Base-by-base conservation (phyloP, 2,888 invertebrate species). In the Glaucopsyche alexis region DNA sequence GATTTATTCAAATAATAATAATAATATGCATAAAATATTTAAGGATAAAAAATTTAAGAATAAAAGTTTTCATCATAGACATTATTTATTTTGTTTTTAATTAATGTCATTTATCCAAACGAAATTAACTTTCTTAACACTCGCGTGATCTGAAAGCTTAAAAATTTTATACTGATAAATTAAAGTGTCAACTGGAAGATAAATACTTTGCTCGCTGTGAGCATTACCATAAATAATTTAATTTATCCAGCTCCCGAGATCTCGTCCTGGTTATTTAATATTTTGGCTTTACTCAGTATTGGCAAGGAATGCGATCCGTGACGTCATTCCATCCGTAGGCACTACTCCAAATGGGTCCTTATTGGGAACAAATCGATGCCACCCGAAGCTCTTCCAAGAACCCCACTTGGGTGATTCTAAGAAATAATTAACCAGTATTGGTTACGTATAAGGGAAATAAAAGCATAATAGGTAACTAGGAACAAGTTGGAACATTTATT, bases 311-410 rank as follows among this genome's bases (percentile, higher is more conserved):
- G 71, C 71, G 72, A 65, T 72, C 74, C 60, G 8, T 85, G 84
- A 86, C 87, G 88, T 87, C 87, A 85, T 80, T 81, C 84, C 81
- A 74, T 75, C 67, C 78, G 79, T 82, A 83, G 85, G 82, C 82
- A 82, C 79, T 80, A 81, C 80, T 80, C 83, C 84, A 84, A 85
- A 75, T 82, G 75, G 79, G 77, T 78, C 75, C 72, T 74, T 73
- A 73, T 75, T 77, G 80, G 80, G 80, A 81, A 79, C 80, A 69
- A 47, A 75, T 74, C 75, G 74, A 77, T 72, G 67, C 72, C 9
- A 29, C 38, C 42, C 52, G 67, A 52, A 47, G 69, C 49, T 49
- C 47, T 69, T 69, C 69, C 29, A 69, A 69, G 69, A 69, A 69
- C 19, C n/a, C 29, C 7, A 14, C 38, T 69, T 19, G 67, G 64